Evolutionary conservation across 2,113 vertebrate genomes (phyloP).

Genomic region (Smithornis capensis): DNA sequence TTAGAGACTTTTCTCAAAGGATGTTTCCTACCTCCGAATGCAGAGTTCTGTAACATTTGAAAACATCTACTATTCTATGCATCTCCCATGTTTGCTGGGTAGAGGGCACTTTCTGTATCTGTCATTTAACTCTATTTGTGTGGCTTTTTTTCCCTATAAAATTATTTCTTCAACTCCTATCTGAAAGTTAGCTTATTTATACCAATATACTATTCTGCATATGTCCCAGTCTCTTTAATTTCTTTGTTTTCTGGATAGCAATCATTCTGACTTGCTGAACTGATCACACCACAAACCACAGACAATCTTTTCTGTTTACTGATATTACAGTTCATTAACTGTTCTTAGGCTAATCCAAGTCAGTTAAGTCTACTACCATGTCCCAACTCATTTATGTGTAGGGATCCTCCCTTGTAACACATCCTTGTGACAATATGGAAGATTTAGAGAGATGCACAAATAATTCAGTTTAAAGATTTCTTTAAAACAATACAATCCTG

Average conservation of each 20-base stretch:
- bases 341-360: background rate
- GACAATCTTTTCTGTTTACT: background rate
- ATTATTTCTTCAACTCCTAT: background rate
- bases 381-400: background rate
- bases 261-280: background rate
- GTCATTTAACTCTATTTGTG: background rate
- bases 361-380: background rate
- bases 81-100: background rate
- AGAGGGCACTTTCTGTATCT: background rate
- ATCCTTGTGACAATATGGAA: background rate
- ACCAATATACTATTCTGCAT: background rate
- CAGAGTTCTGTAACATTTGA: background rate
- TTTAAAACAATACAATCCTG: background rate
- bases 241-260: background rate
- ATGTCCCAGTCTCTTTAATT: background rate
- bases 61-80: background rate
- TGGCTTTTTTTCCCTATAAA: rapidly evolving
- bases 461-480: background rate
- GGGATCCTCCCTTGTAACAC: background rate
- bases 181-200: background rate
- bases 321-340: background rate
- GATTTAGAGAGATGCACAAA: background rate
- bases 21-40: background rate
- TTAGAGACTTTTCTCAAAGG: background rate
- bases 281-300: rapidly evolving